These are phyloP conservation scores for Leucozona laternaria DNA, from an alignment of 2,888 invertebrate species.

Conservation along the genomic window DNA sequence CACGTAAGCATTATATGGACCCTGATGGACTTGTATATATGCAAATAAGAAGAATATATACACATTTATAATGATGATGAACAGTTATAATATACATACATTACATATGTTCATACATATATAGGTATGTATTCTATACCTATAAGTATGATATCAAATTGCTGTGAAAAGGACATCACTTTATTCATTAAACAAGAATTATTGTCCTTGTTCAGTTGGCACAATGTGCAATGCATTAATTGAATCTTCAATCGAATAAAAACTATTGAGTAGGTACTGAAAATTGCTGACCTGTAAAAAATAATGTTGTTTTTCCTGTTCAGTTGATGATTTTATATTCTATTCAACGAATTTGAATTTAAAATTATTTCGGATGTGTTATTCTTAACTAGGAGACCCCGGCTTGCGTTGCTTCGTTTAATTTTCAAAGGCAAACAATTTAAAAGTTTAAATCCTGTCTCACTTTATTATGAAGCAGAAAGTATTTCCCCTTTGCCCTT, in stretches of 20 bases:
- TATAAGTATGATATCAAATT: background rate
- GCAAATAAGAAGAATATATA: background rate
- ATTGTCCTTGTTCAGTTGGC: conserved; percentile 4
- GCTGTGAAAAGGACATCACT: conserved; percentile 30
- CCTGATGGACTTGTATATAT: no score
- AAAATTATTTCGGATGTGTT: background rate
- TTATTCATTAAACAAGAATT: background rate
- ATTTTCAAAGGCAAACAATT: no score
- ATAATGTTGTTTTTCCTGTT: conserved; percentile 24
- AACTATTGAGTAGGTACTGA: conserved; percentile 28
- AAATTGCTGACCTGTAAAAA: conserved; percentile 52
- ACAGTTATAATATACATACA: background rate
- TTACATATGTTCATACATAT: no score
- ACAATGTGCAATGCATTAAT: conserved; percentile 44
- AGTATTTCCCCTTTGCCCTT: no score
- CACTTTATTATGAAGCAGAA: no score
- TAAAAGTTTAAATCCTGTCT: no score
- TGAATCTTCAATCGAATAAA: conserved; percentile 50
- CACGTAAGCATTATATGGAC: background rate
- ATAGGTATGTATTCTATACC: background rate
- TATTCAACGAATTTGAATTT: background rate
- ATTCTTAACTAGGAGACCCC: no score
- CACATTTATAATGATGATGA: background rate
- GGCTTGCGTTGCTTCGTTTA: no score
- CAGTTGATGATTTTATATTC: conserved; percentile 5